A percentile compares a stretch with the other conserved stretches of the same genome.
phyloP scores from a whole-genome alignment of 2,113 vertebrate species.

The Ceuthmochares aereus region DNA sequence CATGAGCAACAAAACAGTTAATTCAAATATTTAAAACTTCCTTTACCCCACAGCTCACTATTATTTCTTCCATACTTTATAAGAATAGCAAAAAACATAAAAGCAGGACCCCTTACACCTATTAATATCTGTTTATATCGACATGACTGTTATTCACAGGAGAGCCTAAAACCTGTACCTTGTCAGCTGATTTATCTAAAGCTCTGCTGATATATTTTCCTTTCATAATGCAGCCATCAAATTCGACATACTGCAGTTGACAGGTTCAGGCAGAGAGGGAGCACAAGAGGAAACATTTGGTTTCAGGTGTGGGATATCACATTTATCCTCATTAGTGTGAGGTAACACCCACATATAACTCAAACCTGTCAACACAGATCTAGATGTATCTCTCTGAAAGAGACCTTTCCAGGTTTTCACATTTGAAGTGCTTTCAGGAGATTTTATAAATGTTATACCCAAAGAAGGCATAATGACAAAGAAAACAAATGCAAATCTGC shows the following conservation, averaged over 20 bases:
- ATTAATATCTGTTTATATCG: neutral
- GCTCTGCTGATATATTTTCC: neutral
- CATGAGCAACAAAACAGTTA: fast-evolving
- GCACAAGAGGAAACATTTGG: slow-evolving; percentile 24
- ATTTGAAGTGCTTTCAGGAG: neutral
- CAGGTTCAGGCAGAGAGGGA: slow-evolving; percentile 2
- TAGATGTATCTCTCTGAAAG: neutral
- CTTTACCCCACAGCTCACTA: fast-evolving
- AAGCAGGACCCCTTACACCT: neutral
- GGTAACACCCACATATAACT: slow-evolving; percentile 11
- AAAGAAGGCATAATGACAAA: neutral
- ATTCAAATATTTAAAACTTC: neutral
- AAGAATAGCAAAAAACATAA: neutral
- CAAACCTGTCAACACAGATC: slow-evolving; percentile 22
- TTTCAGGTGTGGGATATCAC: slow-evolving; percentile 16
- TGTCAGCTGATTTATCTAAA: neutral
- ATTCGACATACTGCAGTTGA: neutral
- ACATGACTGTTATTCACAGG: neutral
- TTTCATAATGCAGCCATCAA: neutral
- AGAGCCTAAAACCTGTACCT: neutral
- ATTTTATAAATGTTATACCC: neutral
- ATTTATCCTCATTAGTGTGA: slow-evolving; percentile 54
- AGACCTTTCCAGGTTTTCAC: neutral
- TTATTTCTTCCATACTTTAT: neutral
- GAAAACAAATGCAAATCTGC: neutral